These are phyloP conservation scores for Pteromalus puparum DNA, from an alignment of 1,140 invertebrate species.

Conservation along the genomic window DNA sequence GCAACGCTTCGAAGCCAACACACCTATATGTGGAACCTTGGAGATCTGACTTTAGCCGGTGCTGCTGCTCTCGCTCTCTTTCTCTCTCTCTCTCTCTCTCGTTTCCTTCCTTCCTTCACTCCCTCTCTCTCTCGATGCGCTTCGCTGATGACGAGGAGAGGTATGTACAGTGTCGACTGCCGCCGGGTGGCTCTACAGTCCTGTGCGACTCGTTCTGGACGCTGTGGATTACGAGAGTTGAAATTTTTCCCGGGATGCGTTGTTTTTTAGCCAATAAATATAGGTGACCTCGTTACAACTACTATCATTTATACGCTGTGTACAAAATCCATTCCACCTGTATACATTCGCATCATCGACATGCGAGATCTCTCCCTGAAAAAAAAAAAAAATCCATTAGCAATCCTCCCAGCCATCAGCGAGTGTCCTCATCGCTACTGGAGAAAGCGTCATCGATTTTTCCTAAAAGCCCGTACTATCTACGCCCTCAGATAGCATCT, in stretches of 20 bases:
- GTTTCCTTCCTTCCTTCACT: no score
- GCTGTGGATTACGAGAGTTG: no score
- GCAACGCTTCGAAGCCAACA: constrained; percentile 46
- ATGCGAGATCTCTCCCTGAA: neutral
- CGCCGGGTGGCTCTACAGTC: no score
- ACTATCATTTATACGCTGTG: no score
- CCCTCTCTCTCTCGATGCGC: neutral
- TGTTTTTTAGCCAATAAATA: no score
- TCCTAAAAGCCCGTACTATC: neutral
- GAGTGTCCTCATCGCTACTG: neutral
- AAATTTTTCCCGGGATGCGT: no score
- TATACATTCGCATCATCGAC: neutral
- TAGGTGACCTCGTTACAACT: no score
- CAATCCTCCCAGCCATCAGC: neutral
- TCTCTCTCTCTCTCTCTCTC: neutral
- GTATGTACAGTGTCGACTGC: no score
- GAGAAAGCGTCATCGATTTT: neutral
- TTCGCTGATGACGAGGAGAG: neutral
- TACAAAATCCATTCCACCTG: no score
- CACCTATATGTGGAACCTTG: constrained; percentile 48
- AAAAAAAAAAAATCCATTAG: neutral
- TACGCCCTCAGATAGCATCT: neutral
- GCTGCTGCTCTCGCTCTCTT: neutral
- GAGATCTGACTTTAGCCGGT: constrained; percentile 51
- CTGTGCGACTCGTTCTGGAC: no score